Conservation (phyloP, 2,888 invertebrate species). For the Folsomia manolachei region DNA sequence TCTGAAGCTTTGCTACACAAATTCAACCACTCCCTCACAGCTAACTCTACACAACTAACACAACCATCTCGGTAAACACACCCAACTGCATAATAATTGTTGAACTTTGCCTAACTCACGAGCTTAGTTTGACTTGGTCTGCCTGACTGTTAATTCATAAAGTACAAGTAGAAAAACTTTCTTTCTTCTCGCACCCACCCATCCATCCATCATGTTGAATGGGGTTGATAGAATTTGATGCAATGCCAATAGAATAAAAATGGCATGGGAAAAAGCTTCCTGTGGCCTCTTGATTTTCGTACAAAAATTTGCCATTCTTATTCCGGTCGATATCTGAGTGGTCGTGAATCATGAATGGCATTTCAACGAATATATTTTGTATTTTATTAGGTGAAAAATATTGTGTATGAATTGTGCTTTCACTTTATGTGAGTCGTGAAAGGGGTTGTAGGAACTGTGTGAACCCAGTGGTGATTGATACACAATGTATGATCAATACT, state of each 20-base stretch:
- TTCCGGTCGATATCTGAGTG: neutral
- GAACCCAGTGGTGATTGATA: too few species aligned
- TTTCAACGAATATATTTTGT: neutral
- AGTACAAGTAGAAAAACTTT: too few species aligned
- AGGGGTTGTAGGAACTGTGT: too few species aligned
- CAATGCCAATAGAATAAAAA: neutral
- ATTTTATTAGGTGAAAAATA: neutral
- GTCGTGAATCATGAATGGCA: neutral
- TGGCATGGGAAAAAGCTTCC: too few species aligned
- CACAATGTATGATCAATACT: too few species aligned
- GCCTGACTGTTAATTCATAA: neutral
- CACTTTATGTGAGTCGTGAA: neutral
- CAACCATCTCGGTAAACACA: neutral
- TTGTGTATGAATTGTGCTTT: neutral
- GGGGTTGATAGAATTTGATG: neutral
- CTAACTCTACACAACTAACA: neutral
- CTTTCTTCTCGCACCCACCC: neutral
- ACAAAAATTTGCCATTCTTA: conserved; percentile 2
- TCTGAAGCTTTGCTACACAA: too few species aligned
- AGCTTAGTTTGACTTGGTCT: too few species aligned
- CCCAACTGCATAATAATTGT: too few species aligned
- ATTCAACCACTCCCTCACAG: too few species aligned
- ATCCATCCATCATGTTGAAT: neutral
- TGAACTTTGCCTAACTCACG: too few species aligned
- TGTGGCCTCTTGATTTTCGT: neutral